Base-by-base conservation (phyloP, 2,797 vertebrate genomes). In the Sebastes umbrosus region DNA sequence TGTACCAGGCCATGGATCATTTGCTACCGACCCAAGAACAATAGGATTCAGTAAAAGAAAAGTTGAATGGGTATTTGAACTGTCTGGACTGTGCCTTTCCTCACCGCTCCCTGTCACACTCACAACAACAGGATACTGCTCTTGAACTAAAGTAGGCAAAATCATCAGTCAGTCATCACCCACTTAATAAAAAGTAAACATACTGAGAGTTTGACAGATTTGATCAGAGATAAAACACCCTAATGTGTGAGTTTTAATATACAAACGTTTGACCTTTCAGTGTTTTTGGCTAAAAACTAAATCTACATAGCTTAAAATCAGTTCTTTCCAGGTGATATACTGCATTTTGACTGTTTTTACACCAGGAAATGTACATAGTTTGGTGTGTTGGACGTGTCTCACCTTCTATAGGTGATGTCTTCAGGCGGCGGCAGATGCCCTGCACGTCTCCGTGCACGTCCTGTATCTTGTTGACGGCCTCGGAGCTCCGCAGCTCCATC, bases 401-500 rank as follows among this genome's bases (percentile, higher is more conserved):
- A 99, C 98, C 99, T 96, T 99, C 97, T 1, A 98, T 95, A 0
- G 98, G 96, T 0, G 98, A 97, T 1, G 98, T 98, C 90, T 98
- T 98, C 86, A 99, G 92, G 74, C 96, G 96, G 80, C 95, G 95
- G 90, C 98, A 99, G 91, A 99, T 91, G 9, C 93, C 96, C 79
- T 96, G 95, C 36, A 99, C 97, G 1, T 97, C 96, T 12, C 97
- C 97, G 0, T 96, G 97, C 31, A 75, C 87, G 50, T 96, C 94
- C 1, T 67, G 93, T 74, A 99, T 96, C 85, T 97, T 96, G 80
- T 31, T 75, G 14, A 98, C 95, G 0, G 97, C 98, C 85, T 99
- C 98, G 0, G 74, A 34, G 0, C 97, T 97, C 68, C 98, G 94
- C 82, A 98, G 95, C 87, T 99, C 97, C 99, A 99, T 99, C 86